phyloP scores from a whole-genome alignment of 2,113 vertebrate genomes.

The Mobula birostris region DNA sequence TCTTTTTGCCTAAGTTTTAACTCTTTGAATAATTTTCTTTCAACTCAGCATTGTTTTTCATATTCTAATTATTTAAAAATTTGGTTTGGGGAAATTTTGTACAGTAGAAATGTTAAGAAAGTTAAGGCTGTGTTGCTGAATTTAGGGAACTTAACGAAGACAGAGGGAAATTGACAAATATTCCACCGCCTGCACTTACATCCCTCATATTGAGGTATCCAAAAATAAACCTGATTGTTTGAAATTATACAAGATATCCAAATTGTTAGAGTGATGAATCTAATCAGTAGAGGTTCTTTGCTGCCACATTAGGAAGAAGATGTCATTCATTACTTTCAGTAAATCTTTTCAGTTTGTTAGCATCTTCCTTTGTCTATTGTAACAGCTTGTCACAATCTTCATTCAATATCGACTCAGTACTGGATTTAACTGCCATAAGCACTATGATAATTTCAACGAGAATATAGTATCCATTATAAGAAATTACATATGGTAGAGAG shows the following conservation, averaged over 20 bases:
- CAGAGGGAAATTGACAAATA: not conserved
- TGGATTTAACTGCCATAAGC: not conserved
- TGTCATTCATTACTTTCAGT: not conserved
- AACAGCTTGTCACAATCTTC: not conserved
- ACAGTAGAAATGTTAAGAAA: not conserved
- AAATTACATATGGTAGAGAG: not conserved
- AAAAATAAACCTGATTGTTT: not conserved
- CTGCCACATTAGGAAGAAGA: not conserved
- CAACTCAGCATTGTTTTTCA: not conserved
- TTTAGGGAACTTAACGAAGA: not conserved
- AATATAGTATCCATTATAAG: slow-evolving; percentile 7
- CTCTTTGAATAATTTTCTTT: not conserved
- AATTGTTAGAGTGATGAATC: not conserved
- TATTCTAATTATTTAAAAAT: not conserved
- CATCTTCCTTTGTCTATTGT: slow-evolving; percentile 10
- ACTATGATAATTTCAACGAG: not conserved
- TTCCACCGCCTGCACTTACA: not conserved
- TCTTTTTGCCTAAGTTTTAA: too few relatives aligned
- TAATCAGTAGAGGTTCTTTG: not conserved
- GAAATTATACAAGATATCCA: not conserved
- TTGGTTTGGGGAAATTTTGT: not conserved
- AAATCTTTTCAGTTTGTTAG: not conserved
- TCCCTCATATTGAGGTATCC: not conserved
- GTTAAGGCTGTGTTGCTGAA: not conserved
- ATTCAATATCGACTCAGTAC: not conserved